Percentiles rank a stretch among this genome's conserved stretches.
These are phyloP conservation scores for Cyprinella venusta DNA, from an alignment of 2,797 vertebrate genomes.

Conservation along the genomic window DNA sequence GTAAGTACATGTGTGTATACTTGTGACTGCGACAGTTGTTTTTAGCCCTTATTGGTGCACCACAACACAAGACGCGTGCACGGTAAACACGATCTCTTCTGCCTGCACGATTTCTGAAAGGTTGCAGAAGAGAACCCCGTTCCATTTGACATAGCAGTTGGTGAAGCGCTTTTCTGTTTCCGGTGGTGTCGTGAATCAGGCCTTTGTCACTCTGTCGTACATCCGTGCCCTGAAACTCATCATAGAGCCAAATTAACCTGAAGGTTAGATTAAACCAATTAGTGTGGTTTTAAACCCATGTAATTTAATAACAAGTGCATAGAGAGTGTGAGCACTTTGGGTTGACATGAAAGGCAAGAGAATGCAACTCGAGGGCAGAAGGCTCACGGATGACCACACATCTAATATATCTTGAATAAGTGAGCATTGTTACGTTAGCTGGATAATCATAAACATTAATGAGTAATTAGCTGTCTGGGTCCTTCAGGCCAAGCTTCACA, in stretches of 20 bases:
- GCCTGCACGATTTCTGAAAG: neutral
- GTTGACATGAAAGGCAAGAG: conserved; percentile 69
- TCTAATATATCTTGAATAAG: conserved; percentile 71
- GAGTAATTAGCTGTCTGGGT: conserved; percentile 73
- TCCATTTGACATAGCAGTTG: neutral
- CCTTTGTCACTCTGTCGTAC: conserved; percentile 43
- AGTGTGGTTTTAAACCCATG: conserved; percentile 71
- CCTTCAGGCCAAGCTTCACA: conserved; percentile 67
- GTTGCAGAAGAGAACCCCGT: neutral
- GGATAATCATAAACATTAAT: conserved; percentile 77
- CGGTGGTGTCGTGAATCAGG: conserved; percentile 51
- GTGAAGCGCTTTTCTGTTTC: conserved; percentile 4
- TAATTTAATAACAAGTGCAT: conserved; percentile 74
- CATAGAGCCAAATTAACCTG: conserved; percentile 57
- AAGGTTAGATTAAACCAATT: conserved; percentile 68
- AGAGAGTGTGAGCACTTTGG: conserved; percentile 67
- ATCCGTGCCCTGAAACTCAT: conserved; percentile 59
- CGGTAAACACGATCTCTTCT: neutral
- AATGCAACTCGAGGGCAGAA: conserved; percentile 62
- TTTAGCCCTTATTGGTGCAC: conserved; percentile 65
- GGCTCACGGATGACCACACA: conserved; percentile 72
- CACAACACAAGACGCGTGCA: conserved; percentile 25
- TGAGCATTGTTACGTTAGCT: conserved; percentile 68
- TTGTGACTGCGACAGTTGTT: conserved; percentile 58
- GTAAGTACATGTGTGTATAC: conserved; percentile 77